A percentile compares a stretch with the other conserved stretches of the same genome.
phyloP scores from a whole-genome alignment of 1,140 invertebrate species.

The Drosophila equinoxialis region DNA sequence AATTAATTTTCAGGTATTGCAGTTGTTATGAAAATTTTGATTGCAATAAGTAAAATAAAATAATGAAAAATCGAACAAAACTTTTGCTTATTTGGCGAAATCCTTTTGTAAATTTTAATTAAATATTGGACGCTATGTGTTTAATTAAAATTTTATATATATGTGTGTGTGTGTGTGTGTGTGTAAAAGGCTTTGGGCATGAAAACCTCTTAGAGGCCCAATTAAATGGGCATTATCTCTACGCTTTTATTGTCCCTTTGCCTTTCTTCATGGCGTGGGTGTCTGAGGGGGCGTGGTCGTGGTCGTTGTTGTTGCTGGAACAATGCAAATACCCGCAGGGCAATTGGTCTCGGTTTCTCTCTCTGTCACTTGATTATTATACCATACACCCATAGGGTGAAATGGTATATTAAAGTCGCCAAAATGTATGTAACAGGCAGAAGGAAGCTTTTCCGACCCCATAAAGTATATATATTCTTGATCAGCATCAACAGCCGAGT shows the following conservation, averaged over 20 bases:
- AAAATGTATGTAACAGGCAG: too few species aligned
- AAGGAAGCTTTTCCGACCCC: too few species aligned
- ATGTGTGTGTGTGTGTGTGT: neutral
- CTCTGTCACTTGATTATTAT: conserved; percentile 28
- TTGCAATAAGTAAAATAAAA: neutral
- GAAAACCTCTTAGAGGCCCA: conserved; percentile 45
- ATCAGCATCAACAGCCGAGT: too few species aligned
- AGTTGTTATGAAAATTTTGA: neutral
- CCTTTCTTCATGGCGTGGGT: neutral
- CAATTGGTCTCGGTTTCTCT: conserved; percentile 8
- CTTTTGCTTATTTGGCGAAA: neutral
- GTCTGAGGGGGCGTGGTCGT: conserved; percentile 8
- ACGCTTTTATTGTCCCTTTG: neutral
- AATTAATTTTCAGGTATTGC: neutral
- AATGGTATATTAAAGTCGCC: too few species aligned
- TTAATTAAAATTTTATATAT: conserved; percentile 55
- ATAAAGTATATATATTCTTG: too few species aligned
- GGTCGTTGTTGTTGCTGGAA: conserved; percentile 30
- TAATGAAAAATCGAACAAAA: conserved; percentile 3
- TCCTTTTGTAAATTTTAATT: conserved; percentile 13
- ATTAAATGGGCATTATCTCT: conserved; percentile 65
- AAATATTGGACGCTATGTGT: conserved; percentile 8
- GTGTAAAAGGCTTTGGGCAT: conserved; percentile 22
- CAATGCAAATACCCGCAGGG: conserved; percentile 41
- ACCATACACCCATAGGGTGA: too few species aligned